phyloP scores from a whole-genome alignment of 2,797 vertebrate genomes.

The Paratrypauchen microcephalus region DNA sequence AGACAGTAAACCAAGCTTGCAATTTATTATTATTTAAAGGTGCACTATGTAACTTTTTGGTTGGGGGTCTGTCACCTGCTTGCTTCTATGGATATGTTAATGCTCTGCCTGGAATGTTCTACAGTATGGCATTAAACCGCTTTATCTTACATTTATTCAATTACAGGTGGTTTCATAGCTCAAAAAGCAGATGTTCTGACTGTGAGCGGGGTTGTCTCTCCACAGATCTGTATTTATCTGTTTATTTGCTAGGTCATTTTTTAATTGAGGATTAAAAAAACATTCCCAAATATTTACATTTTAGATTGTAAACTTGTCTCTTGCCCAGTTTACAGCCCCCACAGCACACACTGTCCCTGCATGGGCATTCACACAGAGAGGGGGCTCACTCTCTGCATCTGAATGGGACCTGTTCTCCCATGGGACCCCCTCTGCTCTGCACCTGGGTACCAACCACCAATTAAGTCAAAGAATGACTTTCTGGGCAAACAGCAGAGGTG shows the following conservation, averaged over 20 bases:
- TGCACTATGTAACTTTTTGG: too few relatives aligned
- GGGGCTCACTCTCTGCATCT: conserved; percentile 38
- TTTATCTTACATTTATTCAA: too few relatives aligned
- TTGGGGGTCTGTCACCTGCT: too few relatives aligned
- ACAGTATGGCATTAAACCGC: too few relatives aligned
- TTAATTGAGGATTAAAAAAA: too few relatives aligned
- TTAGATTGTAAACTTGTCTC: neutral
- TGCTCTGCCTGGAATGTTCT: too few relatives aligned
- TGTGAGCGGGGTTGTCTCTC: too few relatives aligned
- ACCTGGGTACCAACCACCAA: conserved; percentile 19
- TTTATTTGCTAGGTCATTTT: neutral
- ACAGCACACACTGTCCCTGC: conserved; percentile 28
- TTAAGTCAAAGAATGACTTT: conserved; percentile 30
- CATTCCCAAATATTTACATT: neutral
- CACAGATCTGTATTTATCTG: neutral
- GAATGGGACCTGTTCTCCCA: conserved; percentile 38
- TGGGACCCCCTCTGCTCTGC: conserved; percentile 25
- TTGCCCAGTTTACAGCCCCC: neutral
- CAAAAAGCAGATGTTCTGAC: too few relatives aligned
- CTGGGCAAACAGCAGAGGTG: conserved; percentile 37
- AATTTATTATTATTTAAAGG: neutral
- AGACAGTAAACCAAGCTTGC: neutral
- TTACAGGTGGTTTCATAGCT: too few relatives aligned
- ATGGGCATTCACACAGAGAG: conserved; percentile 23
- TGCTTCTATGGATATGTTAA: too few relatives aligned